phyloP scores from a whole-genome alignment of 2,888 invertebrate genomes.

The Pantelozetes paolii region DNA sequence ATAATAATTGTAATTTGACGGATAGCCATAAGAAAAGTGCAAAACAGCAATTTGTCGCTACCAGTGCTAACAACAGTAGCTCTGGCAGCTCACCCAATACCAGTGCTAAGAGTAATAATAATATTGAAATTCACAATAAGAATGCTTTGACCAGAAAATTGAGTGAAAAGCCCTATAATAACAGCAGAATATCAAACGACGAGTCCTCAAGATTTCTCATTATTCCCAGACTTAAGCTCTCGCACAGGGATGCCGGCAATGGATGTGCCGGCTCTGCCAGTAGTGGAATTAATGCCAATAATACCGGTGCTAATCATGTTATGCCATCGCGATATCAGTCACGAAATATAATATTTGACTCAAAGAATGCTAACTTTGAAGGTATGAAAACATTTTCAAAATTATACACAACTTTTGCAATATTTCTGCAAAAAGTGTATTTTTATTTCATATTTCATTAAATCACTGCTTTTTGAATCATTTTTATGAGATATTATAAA shows the following conservation, averaged over 20 bases:
- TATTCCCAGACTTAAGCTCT: constrained; percentile 13
- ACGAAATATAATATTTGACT: constrained; percentile 36
- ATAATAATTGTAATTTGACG: constrained; percentile 29
- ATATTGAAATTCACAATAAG: constrained; percentile 9
- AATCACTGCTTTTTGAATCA: too few species aligned
- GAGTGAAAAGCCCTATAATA: constrained; percentile 25
- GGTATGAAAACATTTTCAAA: too few species aligned
- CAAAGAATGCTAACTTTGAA: constrained; percentile 24
- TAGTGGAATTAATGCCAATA: constrained; percentile 2
- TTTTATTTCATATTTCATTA: too few species aligned
- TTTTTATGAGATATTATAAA: too few species aligned
- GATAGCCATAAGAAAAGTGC: constrained; percentile 24
- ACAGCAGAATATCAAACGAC: background rate
- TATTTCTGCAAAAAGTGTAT: too few species aligned
- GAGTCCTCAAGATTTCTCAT: constrained; percentile 23
- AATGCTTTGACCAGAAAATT: constrained; percentile 30
- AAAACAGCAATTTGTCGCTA: constrained; percentile 11
- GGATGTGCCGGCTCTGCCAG: constrained; percentile 10
- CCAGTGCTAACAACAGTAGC: too few species aligned
- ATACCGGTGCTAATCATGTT: constrained; percentile 27
- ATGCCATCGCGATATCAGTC: constrained; percentile 33
- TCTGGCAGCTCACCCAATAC: background rate
- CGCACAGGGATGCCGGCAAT: background rate
- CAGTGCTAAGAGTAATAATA: background rate
- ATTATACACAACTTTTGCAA: too few species aligned